Evolutionary conservation across 2,797 vertebrate genomes (phyloP).

Genomic region (Limosa lapponica): DNA sequence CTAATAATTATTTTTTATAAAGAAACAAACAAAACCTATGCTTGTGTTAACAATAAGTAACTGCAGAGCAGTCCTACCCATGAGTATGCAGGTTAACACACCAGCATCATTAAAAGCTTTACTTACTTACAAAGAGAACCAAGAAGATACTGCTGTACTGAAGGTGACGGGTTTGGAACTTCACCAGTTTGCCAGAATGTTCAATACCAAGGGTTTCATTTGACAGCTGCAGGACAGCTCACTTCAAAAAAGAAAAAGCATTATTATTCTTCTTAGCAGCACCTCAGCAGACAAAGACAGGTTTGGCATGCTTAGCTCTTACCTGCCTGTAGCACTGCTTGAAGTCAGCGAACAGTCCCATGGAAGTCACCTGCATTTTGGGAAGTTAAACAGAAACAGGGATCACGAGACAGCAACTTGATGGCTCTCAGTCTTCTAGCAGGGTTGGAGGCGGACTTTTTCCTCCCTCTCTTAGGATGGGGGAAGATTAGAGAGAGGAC

Average conservation of each 20-base stretch:
- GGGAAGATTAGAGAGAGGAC: background rate
- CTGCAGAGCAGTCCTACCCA: background rate
- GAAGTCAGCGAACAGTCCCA: background rate
- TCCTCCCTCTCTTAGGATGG: background rate
- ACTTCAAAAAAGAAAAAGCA: background rate
- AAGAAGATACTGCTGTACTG: background rate
- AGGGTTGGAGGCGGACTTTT: background rate
- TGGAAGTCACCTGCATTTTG: background rate
- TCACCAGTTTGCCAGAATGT: background rate
- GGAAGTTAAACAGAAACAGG: background rate
- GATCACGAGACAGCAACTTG: background rate
- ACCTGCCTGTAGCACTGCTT: constrained; percentile 6
- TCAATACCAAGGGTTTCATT: background rate
- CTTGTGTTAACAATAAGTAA: background rate
- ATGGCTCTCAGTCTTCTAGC: background rate
- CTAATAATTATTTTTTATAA: background rate
- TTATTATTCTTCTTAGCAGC: background rate
- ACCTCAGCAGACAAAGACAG: background rate
- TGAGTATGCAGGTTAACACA: background rate
- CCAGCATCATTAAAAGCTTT: background rate
- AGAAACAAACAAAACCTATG: background rate
- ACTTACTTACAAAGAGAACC: background rate
- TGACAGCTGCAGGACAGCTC: background rate
- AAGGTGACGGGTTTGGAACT: background rate
- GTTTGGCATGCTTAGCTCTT: background rate